phyloP scores from a whole-genome alignment of 2,797 vertebrate species.

The Sebastes variabilis region DNA sequence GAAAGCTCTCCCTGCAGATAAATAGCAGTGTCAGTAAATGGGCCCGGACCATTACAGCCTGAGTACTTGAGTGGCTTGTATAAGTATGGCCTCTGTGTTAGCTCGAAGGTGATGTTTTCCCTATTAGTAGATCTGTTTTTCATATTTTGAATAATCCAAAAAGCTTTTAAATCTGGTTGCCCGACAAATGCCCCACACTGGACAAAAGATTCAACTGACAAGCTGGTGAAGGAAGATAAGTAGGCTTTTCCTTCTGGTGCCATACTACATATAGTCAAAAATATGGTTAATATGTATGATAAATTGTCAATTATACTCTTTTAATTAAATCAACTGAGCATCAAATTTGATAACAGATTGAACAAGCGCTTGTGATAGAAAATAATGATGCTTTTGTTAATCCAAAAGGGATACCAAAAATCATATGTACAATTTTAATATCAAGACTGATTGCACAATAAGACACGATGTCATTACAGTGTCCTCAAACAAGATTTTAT shows the following conservation, averaged over 20 bases:
- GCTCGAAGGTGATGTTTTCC: neutral
- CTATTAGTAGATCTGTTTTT: neutral
- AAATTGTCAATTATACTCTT: neutral
- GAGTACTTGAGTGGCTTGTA: slow-evolving; percentile 10
- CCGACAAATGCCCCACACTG: neutral
- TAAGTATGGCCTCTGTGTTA: neutral
- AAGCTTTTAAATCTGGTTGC: neutral
- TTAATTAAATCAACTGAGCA: neutral
- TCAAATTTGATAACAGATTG: neutral
- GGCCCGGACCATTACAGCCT: neutral
- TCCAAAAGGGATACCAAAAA: neutral
- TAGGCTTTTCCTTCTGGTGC: neutral
- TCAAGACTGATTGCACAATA: neutral
- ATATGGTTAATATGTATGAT: neutral
- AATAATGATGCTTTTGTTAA: neutral
- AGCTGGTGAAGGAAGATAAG: neutral
- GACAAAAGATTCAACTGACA: neutral
- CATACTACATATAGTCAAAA: neutral
- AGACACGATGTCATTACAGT: neutral
- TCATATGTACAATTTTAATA: neutral
- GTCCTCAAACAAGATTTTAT: slow-evolving; percentile 10
- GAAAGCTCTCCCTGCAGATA: slow-evolving; percentile 30
- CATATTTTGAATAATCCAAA: neutral
- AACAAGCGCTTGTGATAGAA: neutral
- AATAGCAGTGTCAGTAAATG: slow-evolving; percentile 40